These are phyloP conservation scores for Acanthurus lineatus DNA, from an alignment of 2,797 vertebrate genomes.

Conservation along the genomic window DNA sequence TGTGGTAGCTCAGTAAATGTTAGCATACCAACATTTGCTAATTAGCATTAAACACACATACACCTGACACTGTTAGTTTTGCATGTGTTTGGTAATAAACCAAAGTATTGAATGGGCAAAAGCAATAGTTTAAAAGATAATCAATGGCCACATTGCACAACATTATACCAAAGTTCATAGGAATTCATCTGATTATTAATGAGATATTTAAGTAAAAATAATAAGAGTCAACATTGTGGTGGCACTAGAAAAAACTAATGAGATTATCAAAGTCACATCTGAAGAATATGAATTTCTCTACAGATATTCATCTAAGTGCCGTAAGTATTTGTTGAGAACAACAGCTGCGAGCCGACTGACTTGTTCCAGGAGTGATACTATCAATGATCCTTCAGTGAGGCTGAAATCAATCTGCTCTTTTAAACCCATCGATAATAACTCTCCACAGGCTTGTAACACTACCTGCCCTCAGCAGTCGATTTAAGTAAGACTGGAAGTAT, in stretches of 20 bases:
- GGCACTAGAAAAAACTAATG: neutral
- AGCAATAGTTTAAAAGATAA: neutral
- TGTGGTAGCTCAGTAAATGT: too few species aligned
- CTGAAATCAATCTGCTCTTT: slow-evolving; percentile 66
- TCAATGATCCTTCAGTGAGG: neutral
- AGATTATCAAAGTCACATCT: neutral
- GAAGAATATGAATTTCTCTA: too few species aligned
- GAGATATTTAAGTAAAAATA: neutral
- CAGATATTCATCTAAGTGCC: neutral
- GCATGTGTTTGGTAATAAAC: neutral
- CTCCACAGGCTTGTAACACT: slow-evolving; percentile 11
- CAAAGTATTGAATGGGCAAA: too few species aligned
- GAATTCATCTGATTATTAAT: too few species aligned
- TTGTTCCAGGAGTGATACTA: slow-evolving; percentile 9
- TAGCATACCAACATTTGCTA: too few species aligned
- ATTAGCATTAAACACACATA: neutral
- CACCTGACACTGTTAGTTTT: neutral
- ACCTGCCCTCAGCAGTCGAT: neutral
- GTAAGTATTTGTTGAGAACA: neutral
- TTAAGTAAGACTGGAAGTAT: neutral
- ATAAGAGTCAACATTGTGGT: neutral
- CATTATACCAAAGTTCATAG: neutral
- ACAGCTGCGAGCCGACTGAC: neutral
- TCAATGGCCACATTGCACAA: neutral
- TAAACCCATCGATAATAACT: slow-evolving; percentile 54